These are phyloP conservation scores for Pelodiscus sinensis DNA, from an alignment of 2,113 vertebrate species.

Conservation along the genomic window DNA sequence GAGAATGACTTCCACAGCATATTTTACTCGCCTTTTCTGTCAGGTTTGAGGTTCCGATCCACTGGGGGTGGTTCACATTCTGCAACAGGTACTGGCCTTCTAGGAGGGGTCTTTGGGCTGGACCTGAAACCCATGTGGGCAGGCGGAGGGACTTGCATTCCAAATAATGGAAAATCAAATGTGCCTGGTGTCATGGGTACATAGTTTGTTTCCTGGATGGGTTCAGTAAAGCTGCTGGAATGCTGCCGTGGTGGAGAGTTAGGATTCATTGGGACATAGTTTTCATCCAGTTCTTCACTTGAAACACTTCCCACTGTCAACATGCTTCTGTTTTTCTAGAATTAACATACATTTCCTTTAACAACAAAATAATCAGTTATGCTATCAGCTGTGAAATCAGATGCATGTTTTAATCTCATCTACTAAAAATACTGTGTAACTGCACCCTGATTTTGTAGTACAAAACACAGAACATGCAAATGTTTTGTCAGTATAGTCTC, in stretches of 20 bases:
- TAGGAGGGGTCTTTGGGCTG: constrained; percentile 96
- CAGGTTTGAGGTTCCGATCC: constrained; percentile 97
- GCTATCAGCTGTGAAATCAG: constrained; percentile 56
- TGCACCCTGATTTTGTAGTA: background rate
- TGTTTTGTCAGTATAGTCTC: background rate
- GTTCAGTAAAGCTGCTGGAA: constrained; percentile 91
- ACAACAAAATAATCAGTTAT: constrained; percentile 62
- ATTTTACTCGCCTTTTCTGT: constrained; percentile 94
- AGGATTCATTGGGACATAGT: constrained; percentile 98
- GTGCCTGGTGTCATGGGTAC: constrained; percentile 98
- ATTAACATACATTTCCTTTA: constrained; percentile 76
- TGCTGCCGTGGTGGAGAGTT: constrained; percentile 95
- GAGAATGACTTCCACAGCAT: background rate
- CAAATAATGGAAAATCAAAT: constrained; percentile 95
- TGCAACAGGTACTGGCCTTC: constrained; percentile 86
- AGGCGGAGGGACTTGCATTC: constrained; percentile 97
- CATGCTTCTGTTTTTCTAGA: constrained; percentile 96
- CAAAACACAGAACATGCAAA: constrained; percentile 22
- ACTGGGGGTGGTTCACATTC: constrained; percentile 97
- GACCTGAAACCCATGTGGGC: constrained; percentile 98
- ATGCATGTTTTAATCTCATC: constrained; percentile 49
- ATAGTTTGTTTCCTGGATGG: constrained; percentile 94
- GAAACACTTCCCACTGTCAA: constrained; percentile 90
- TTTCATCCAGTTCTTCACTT: constrained; percentile 94
- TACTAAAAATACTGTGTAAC: constrained; percentile 22